phyloP scores from a whole-genome alignment of 2,888 invertebrate genomes.

The Ypsolopha scabrella region DNA sequence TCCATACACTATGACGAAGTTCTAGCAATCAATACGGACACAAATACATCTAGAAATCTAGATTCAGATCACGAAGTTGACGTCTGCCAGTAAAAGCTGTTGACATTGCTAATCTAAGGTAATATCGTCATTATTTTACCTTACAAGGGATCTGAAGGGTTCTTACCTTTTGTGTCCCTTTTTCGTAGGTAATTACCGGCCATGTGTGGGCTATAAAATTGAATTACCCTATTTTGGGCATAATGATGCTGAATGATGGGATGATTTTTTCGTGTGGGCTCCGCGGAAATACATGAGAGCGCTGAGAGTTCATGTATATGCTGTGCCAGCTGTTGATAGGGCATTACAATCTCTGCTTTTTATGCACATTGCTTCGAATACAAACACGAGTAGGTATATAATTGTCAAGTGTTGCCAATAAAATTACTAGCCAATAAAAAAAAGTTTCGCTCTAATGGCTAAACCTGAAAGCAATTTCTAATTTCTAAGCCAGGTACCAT shows the following conservation, averaged over 20 bases:
- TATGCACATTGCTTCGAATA: no score
- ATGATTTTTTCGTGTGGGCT: neutral
- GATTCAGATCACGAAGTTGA: neutral
- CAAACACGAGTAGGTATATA: no score
- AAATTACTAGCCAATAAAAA: no score
- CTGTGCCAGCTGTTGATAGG: no score
- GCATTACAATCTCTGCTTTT: no score
- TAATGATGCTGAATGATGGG: neutral
- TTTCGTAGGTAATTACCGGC: constrained; percentile 27
- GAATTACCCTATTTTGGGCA: neutral
- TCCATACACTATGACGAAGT: no score
- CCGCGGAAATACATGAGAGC: no score
- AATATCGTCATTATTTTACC: constrained; percentile 28
- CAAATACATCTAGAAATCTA: neutral
- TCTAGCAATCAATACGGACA: no score
- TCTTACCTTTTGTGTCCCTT: constrained; percentile 29
- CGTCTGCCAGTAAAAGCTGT: neutral
- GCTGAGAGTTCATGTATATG: no score
- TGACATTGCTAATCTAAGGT: constrained; percentile 5
- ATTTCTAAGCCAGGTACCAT: neutral
- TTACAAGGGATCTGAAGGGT: constrained; percentile 18
- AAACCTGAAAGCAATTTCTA: no score
- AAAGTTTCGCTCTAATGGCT: no score
- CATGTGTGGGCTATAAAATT: constrained; percentile 4
- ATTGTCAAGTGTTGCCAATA: no score